A percentile compares a stretch with the other conserved stretches of the same genome.
Conservation (phyloP, 2,888 invertebrate genomes). For the Opisthograptis luteolata region DNA sequence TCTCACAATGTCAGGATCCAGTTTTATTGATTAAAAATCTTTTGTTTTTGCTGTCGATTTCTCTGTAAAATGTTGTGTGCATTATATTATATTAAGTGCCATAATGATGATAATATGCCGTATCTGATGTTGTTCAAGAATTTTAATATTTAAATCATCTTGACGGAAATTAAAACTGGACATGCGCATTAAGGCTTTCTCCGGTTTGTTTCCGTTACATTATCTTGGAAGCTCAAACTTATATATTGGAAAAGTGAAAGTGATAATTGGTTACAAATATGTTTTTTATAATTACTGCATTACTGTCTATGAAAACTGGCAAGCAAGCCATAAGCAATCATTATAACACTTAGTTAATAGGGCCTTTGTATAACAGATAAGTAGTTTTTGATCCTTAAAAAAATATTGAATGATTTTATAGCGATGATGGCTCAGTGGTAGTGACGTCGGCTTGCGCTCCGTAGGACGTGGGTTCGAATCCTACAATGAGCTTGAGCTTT, state of each 20-base stretch:
- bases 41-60: slow-evolving; percentile 9
- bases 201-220: slow-evolving; percentile 69
- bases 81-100: slow-evolving; percentile 7
- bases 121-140: slow-evolving; percentile 33
- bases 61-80: slow-evolving; percentile 1
- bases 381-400: too few species aligned
- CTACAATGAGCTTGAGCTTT: too few species aligned
- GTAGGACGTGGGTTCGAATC: too few species aligned
- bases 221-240: slow-evolving; percentile 64
- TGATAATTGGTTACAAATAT: slow-evolving; percentile 47
- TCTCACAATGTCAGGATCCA: slow-evolving; percentile 23
- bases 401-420: too few species aligned
- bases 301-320: slow-evolving; percentile 11
- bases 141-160: slow-evolving; percentile 51
- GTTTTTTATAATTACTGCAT: slow-evolving; percentile 11
- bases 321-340: neutral
- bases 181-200: slow-evolving; percentile 76
- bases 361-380: too few species aligned
- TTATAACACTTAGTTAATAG: too few species aligned
- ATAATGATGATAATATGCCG: slow-evolving; percentile 8
- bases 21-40: slow-evolving; percentile 8
- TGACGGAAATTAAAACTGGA: slow-evolving; percentile 72
- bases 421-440: too few species aligned
- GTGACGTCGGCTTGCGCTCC: too few species aligned
- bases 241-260: slow-evolving; percentile 66